Evolutionary conservation across 2,113 vertebrate species (phyloP).

Genomic region (Petroica traversi): DNA sequence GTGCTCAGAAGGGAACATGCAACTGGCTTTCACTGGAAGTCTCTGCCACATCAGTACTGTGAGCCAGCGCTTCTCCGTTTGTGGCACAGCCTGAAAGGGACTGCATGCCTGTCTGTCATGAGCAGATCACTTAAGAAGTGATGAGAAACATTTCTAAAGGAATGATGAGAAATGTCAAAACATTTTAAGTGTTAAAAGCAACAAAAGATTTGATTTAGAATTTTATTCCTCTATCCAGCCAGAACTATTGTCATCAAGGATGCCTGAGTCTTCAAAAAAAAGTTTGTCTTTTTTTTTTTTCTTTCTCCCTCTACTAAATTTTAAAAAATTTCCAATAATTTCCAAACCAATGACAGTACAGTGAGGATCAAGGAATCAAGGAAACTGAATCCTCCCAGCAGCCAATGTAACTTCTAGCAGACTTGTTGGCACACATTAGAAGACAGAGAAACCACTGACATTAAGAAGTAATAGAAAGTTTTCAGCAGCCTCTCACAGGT

Average conservation of each 20-base stretch:
- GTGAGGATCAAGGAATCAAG: background rate
- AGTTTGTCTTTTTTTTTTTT: background rate
- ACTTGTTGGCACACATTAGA: background rate
- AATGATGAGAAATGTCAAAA: constrained; percentile 40
- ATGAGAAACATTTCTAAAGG: constrained; percentile 54
- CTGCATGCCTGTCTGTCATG: constrained; percentile 34
- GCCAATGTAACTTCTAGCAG: background rate
- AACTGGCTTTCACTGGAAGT: background rate
- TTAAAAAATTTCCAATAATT: background rate
- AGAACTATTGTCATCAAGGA: constrained; percentile 11
- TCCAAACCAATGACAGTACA: background rate
- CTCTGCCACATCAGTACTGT: background rate
- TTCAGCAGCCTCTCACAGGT: background rate
- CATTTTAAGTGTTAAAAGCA: constrained; percentile 41
- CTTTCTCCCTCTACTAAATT: background rate
- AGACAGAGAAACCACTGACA: background rate
- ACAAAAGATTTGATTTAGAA: constrained; percentile 27
- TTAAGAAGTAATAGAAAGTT: background rate
- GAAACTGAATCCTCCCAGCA: background rate
- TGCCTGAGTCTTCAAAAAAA: background rate
- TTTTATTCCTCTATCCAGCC: background rate
- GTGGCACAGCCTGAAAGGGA: constrained; percentile 31
- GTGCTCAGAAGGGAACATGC: background rate
- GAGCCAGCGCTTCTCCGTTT: background rate
- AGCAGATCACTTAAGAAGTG: constrained; percentile 29